These are phyloP conservation scores for Camponotus fellah DNA, from an alignment of 2,888 invertebrate genomes.

Conservation along the genomic window DNA sequence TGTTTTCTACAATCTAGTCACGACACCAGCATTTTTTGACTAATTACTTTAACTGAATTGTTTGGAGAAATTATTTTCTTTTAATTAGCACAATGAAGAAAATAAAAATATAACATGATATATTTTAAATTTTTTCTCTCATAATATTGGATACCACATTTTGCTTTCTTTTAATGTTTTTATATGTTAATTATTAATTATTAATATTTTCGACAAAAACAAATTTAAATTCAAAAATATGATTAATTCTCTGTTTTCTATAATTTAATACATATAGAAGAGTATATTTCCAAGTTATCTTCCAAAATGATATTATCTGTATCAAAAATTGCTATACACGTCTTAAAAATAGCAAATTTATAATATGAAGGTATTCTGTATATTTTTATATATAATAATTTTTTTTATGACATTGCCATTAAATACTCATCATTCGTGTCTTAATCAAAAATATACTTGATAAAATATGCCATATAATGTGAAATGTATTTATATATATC, in stretches of 20 bases:
- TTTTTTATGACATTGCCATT: neutral
- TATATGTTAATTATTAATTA: neutral
- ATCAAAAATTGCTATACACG: neutral
- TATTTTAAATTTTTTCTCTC: neutral
- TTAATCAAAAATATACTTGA: neutral
- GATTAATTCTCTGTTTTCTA: neutral
- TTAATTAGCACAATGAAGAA: neutral
- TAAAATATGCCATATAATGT: neutral
- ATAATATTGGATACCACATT: neutral
- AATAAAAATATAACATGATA: neutral
- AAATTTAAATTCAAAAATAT: neutral
- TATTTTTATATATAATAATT: neutral
- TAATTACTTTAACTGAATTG: neutral
- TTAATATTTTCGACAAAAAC: neutral
- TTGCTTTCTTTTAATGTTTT: neutral
- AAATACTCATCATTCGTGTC: neutral
- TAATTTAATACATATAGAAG: neutral
- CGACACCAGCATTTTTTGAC: neutral
- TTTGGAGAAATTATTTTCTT: neutral
- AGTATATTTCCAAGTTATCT: neutral
- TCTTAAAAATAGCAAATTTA: neutral
- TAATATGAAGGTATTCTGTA: neutral
- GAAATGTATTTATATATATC: slow-evolving; percentile 22
- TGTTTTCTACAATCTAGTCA: slow-evolving; percentile 16
- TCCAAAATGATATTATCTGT: neutral